phyloP scores from a whole-genome alignment of 1,140 invertebrate genomes.

The Campoletis sonorensis region DNA sequence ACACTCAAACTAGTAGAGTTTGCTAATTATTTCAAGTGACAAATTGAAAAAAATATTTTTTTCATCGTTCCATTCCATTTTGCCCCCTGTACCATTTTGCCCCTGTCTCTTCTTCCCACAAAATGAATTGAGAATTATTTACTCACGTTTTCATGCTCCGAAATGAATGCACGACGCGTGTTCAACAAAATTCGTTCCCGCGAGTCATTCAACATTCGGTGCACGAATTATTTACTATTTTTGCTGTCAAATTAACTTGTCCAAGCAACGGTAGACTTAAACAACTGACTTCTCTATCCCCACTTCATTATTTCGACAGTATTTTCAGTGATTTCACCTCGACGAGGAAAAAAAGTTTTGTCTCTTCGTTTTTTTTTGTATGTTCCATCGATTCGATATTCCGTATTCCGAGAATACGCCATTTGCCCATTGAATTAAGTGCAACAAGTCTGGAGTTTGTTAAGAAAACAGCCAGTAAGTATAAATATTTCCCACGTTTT shows the following conservation, averaged over 20 bases:
- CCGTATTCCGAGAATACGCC: background rate
- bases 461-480: too few species aligned
- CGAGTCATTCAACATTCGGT: constrained; percentile 27
- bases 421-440: constrained; percentile 34
- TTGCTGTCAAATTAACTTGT: constrained; percentile 30
- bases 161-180: background rate
- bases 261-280: constrained; percentile 9
- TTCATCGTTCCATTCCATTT: too few species aligned
- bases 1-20: too few species aligned
- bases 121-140: too few species aligned
- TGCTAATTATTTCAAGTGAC: too few species aligned
- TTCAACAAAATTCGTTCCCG: background rate
- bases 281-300: constrained; percentile 29
- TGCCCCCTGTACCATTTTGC: too few species aligned
- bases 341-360: background rate
- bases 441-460: constrained; percentile 55
- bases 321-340: background rate
- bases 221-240: constrained; percentile 49
- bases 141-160: background rate
- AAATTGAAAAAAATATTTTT: too few species aligned
- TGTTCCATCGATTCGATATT: background rate
- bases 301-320: background rate
- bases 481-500: background rate
- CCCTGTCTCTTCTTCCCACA: too few species aligned
- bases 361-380: background rate